phyloP scores from a whole-genome alignment of 2,797 vertebrate species.

The Monodelphis domestica region DNA sequence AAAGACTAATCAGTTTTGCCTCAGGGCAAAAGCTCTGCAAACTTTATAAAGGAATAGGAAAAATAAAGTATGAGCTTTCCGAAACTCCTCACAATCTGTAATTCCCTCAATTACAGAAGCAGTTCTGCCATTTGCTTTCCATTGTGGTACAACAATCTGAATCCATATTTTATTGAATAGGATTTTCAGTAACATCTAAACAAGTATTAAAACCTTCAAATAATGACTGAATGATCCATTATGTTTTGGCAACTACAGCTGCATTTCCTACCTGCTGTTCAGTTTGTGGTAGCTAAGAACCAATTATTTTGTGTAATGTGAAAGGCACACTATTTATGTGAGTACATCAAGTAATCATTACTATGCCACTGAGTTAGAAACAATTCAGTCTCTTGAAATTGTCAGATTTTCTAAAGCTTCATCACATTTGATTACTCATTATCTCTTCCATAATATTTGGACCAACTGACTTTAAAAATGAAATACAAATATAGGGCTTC shows the following conservation, averaged over 20 bases:
- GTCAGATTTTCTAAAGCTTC: not conserved
- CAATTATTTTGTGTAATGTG: slow-evolving; percentile 75
- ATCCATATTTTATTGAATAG: not conserved
- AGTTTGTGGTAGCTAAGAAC: slow-evolving; percentile 57
- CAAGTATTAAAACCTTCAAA: slow-evolving; percentile 59
- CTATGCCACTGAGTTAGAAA: slow-evolving; percentile 8
- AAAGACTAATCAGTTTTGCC: not conserved
- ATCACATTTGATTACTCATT: not conserved
- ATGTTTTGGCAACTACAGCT: slow-evolving; percentile 67
- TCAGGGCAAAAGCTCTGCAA: not conserved
- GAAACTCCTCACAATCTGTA: not conserved
- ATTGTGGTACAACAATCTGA: not conserved
- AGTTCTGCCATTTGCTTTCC: not conserved
- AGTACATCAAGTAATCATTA: slow-evolving; percentile 73
- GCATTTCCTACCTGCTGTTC: slow-evolving; percentile 78
- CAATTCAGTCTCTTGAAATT: not conserved
- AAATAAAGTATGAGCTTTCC: not conserved
- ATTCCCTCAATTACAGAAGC: not conserved
- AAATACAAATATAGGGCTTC: not conserved
- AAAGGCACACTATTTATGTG: slow-evolving; percentile 67
- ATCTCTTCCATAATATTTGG: not conserved
- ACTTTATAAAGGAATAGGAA: not conserved
- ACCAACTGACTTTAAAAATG: not conserved
- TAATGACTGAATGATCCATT: slow-evolving; percentile 72
- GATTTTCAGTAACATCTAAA: slow-evolving; percentile 40